phyloP scores from a whole-genome alignment of 2,888 invertebrate species.

The Trachelus stipa region DNA sequence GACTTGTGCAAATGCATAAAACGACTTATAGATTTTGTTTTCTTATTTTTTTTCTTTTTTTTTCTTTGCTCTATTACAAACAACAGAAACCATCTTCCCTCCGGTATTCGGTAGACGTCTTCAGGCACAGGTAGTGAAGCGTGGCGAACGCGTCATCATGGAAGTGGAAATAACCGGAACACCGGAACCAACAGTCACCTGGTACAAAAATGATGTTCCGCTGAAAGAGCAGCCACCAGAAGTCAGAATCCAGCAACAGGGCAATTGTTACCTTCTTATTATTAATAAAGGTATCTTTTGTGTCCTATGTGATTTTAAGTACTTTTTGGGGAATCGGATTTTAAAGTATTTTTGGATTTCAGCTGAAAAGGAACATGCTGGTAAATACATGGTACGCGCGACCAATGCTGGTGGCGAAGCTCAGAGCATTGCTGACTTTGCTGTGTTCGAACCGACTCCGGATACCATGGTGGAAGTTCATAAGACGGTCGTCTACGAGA shows the following conservation, averaged over 20 bases:
- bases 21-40: background rate
- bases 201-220: constrained; percentile 79
- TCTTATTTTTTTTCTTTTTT: constrained; percentile 14
- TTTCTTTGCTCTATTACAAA: background rate
- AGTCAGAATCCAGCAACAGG: constrained; percentile 73
- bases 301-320: background rate
- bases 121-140: constrained; percentile 80
- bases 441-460: constrained; percentile 77
- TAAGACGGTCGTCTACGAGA: constrained; percentile 76
- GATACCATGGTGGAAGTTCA: constrained; percentile 77
- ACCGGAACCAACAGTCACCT: constrained; percentile 79
- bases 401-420: constrained; percentile 84
- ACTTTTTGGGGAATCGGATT: background rate
- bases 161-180: constrained; percentile 84
- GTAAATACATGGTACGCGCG: constrained; percentile 81
- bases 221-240: constrained; percentile 70
- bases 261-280: constrained; percentile 76
- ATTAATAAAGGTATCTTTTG: constrained; percentile 76
- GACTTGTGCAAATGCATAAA: background rate
- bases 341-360: constrained; percentile 25
- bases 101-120: constrained; percentile 84
- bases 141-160: constrained; percentile 78
- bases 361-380: constrained; percentile 77
- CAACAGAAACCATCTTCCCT: constrained; percentile 80
- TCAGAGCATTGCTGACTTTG: constrained; percentile 83